Conservation (phyloP, 2,888 invertebrate genomes). For the Hyalella azteca region DNA sequence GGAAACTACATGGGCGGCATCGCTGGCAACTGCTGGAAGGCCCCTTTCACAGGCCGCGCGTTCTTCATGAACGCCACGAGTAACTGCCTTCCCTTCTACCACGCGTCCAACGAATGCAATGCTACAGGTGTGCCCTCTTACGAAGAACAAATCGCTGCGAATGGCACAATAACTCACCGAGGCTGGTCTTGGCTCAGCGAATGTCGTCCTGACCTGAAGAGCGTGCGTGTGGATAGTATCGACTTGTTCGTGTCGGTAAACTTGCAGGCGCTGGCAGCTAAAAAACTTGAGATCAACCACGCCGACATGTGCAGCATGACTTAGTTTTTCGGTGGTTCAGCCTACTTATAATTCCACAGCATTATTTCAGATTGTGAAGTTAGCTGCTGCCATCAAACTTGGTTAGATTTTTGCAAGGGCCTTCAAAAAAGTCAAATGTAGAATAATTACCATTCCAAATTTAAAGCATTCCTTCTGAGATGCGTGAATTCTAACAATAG, state of each 20-base stretch:
- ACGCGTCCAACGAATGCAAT: neutral
- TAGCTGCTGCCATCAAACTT: too few relatives aligned
- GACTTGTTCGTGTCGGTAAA: neutral
- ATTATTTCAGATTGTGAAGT: too few relatives aligned
- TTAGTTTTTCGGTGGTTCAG: too few relatives aligned
- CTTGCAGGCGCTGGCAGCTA: too few relatives aligned
- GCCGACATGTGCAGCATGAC: too few relatives aligned
- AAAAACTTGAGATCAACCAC: too few relatives aligned
- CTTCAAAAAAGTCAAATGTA: too few relatives aligned
- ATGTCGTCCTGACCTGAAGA: neutral
- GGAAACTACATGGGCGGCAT: neutral
- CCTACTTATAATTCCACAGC: too few relatives aligned
- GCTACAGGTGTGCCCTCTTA: neutral
- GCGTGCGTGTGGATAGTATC: neutral
- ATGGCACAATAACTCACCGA: neutral
- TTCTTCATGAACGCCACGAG: neutral
- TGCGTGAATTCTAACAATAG: too few relatives aligned
- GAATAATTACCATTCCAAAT: too few relatives aligned
- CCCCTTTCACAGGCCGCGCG: neutral
- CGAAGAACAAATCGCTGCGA: neutral
- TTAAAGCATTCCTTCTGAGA: too few relatives aligned
- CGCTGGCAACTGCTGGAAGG: slow-evolving; percentile 27
- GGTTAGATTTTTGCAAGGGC: too few relatives aligned
- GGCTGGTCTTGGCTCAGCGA: neutral
- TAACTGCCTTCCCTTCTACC: neutral